These are phyloP conservation scores for Limosa lapponica DNA, from an alignment of 2,797 vertebrate genomes.

Conservation along the genomic window DNA sequence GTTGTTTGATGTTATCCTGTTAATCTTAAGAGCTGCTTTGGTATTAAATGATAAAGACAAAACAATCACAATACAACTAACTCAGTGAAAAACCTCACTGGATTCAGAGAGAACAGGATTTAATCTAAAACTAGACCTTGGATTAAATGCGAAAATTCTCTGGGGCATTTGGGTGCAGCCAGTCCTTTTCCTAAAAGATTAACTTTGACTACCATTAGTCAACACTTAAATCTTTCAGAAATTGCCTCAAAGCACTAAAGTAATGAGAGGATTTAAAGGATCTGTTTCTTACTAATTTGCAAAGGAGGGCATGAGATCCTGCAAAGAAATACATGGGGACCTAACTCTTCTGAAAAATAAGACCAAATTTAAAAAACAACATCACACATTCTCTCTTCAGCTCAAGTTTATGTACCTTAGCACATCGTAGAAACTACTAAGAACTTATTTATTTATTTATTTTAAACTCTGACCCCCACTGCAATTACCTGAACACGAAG, in stretches of 20 bases:
- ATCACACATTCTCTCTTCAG: background rate
- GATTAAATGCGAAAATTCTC: background rate
- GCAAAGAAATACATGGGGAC: background rate
- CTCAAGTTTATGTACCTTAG: background rate
- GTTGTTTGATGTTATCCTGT: background rate
- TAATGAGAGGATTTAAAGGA: background rate
- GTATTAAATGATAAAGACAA: constrained; percentile 6
- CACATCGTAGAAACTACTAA: background rate
- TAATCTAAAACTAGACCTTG: background rate
- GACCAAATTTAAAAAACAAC: background rate
- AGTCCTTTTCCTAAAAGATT: background rate
- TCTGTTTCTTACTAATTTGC: background rate
- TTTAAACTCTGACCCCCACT: background rate
- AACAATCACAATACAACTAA: background rate
- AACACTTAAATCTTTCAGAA: background rate
- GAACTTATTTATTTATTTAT: background rate
- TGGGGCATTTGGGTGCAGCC: background rate
- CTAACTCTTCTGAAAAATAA: background rate
- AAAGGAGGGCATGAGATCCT: background rate
- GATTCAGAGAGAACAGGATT: background rate
- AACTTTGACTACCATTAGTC: background rate
- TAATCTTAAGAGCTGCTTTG: background rate
- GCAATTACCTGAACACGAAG: background rate
- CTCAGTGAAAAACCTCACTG: background rate
- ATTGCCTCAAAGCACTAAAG: background rate